Evolutionary conservation across 2,888 invertebrate species (phyloP).

Genomic region (Drosophila imparisetae): DNA sequence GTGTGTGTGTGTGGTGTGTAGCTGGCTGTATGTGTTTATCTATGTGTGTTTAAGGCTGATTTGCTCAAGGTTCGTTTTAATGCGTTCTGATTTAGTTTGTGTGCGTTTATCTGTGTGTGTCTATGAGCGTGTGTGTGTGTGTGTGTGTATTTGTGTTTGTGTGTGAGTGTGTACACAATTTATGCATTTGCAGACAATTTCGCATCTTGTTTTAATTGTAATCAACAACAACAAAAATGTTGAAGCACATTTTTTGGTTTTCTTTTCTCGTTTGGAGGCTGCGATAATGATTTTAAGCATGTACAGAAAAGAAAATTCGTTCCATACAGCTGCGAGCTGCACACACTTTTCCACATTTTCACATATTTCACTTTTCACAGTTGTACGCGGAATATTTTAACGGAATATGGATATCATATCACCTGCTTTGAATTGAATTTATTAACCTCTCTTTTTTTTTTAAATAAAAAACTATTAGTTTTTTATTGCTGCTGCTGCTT

Average conservation of each 20-base stretch:
- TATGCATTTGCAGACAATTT: conserved; percentile 50
- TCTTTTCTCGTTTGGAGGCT: conserved; percentile 34
- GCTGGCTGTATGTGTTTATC: conserved; percentile 42
- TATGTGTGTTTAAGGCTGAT: conserved; percentile 71
- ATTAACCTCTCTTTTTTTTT: conserved; percentile 32
- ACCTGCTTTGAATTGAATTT: conserved; percentile 21
- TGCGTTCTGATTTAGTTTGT: conserved; percentile 69
- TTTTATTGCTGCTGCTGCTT: conserved; percentile 32
- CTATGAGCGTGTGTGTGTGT: conserved; percentile 27
- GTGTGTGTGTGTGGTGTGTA: conserved; percentile 10
- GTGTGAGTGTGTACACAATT: conserved; percentile 50
- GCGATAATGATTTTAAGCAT: conserved; percentile 48
- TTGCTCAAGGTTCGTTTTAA: conserved; percentile 75
- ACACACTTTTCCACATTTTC: neutral
- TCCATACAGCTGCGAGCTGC: conserved; percentile 28
- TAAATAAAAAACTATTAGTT: conserved; percentile 8
- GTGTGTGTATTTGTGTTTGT: conserved; percentile 22
- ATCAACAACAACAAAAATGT: conserved; percentile 34
- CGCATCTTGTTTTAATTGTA: conserved; percentile 54
- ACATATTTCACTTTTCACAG: conserved; percentile 22
- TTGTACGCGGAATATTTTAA: neutral
- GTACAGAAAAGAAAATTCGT: conserved; percentile 53
- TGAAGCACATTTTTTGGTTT: conserved; percentile 3
- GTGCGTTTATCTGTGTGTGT: conserved; percentile 25
- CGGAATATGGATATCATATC: conserved; percentile 6